Conservation (phyloP, 2,888 invertebrate genomes). For the Drosophila conformis region DNA sequence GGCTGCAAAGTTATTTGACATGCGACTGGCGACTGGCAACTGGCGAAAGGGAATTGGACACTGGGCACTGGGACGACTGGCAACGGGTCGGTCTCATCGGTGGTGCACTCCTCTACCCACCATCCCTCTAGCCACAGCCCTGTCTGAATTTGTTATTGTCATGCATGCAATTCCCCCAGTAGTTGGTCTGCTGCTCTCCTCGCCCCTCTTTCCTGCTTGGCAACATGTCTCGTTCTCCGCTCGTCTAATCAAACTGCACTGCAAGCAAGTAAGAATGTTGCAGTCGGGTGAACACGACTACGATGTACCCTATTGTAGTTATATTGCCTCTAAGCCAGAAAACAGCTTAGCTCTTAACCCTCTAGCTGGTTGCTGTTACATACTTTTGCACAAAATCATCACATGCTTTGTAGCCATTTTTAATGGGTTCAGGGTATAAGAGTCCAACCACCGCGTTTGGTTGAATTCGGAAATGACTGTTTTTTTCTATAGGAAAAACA, state of each 20-base stretch:
- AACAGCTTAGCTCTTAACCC: neutral
- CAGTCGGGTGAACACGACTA: neutral
- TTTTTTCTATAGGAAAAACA: neutral
- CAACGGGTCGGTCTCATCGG: conserved; percentile 24
- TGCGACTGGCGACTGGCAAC: conserved; percentile 46
- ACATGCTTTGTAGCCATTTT: neutral
- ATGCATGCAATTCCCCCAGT: neutral
- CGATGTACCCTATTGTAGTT: neutral
- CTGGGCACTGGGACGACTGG: conserved; percentile 11
- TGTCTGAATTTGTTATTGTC: neutral
- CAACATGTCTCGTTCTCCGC: neutral
- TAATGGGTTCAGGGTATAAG: neutral
- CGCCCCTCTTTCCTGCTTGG: neutral
- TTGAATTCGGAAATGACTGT: neutral
- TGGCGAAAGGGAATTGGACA: neutral
- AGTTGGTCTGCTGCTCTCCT: neutral
- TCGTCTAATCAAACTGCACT: neutral
- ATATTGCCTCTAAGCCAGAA: neutral
- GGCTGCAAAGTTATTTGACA: conserved; percentile 63
- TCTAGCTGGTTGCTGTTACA: neutral
- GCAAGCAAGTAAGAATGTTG: neutral
- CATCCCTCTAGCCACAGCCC: neutral
- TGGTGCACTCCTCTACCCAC: neutral
- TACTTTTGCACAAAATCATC: neutral
- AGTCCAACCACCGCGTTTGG: conserved; percentile 6